Base-by-base conservation (phyloP, 1,140 invertebrate species). In the Zaprionus davidi region DNA sequence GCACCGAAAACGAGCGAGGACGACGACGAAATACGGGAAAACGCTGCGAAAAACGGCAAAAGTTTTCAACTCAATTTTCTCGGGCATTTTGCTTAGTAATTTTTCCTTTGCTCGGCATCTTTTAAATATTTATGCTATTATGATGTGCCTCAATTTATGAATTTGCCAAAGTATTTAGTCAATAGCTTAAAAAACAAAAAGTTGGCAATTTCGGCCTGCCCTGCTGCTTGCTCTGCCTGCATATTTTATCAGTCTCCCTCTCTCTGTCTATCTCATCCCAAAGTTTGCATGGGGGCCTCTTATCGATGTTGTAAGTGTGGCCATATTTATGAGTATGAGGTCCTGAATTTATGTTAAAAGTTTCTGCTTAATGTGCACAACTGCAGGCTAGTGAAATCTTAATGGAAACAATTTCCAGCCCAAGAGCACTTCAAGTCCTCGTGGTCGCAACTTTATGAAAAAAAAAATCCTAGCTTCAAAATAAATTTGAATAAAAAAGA, bases 101-200 rank as follows among this genome's bases (percentile, higher is more conserved):
- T 76, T 68, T 79, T 59, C 53, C 49, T 55, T 49, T 63, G 53
- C 49, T 57, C 64, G 63, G 68, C 59, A 64, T 76, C 36, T 74
- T 85, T 90, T 59, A 90, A 90, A 90, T 90, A 90, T 90, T 90
- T 90, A 90, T 90, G 81, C 71, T 75, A 79, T 81, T 74, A 79
- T 75, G 76, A 71, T 77, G 58, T 71, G 81, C 76, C 80, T 79
- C 69, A 90, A 90, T 90, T 90, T 90, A 90, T 90, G 85, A 90
- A 90, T 90, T 90, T 90, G 82, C 71, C 79, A 82, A 90, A 90
- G 82, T 90, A 90, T 90, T 90, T 90, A 85, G 85, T 90, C 86
- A 90, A 90, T 90, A 90, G 85, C 86, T 81, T 71, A 79, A 67
- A 77, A 63, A 59, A 51, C 20, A 66, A 68, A 57, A 73, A 81